These are phyloP conservation scores for Drosophila asahinai DNA, from an alignment of 1,140 invertebrate species.

Conservation along the genomic window DNA sequence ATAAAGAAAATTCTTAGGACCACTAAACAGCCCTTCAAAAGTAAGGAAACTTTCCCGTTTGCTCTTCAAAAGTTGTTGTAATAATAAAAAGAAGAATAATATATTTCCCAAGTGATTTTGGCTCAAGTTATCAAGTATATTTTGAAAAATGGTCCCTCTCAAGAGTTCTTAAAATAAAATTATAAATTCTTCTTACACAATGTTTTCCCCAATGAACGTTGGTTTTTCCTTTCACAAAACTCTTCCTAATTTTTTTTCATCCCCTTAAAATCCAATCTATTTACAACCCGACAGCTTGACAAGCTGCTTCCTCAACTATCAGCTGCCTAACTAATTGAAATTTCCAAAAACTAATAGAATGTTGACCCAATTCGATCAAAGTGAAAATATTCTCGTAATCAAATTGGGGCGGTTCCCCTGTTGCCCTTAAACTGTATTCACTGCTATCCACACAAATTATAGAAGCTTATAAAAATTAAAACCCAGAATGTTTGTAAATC, in stretches of 20 bases:
- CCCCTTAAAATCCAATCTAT: slow-evolving; percentile 1
- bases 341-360: slow-evolving; percentile 1
- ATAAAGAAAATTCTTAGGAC: no score
- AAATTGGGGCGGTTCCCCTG: slow-evolving; percentile 18
- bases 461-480: slow-evolving; percentile 22
- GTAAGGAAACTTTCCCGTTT: neutral
- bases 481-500: slow-evolving; percentile 25
- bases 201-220: no score
- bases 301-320: neutral
- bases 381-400: slow-evolving; percentile 3
- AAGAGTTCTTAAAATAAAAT: neutral
- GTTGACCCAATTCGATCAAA: slow-evolving; percentile 8
- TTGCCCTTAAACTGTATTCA: slow-evolving; percentile 24
- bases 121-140: neutral
- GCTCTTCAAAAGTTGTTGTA: neutral
- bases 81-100: neutral
- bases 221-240: neutral
- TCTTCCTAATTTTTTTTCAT: neutral
- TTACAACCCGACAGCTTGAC: neutral
- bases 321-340: slow-evolving; percentile 2
- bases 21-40: neutral
- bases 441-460: slow-evolving; percentile 9
- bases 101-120: neutral
- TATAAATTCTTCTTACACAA: no score
- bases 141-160: neutral